Percentiles rank a stretch among this genome's conserved stretches.
Conservation (phyloP, 1,140 invertebrate genomes). For the Chironomus striatipennis region DNA sequence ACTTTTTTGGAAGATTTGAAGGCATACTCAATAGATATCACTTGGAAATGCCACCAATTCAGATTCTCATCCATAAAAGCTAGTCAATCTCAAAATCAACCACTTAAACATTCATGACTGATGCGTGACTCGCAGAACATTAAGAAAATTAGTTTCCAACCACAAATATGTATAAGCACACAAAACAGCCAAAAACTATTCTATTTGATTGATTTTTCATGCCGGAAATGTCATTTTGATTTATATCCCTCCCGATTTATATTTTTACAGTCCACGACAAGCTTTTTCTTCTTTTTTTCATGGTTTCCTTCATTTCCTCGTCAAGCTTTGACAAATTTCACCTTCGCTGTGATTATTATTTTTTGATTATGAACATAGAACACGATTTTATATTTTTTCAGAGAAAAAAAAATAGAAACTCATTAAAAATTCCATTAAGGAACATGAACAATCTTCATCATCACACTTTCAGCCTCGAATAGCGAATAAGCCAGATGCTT, state of each 20-base stretch:
- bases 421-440: conserved; percentile 9
- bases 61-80: not conserved
- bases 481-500: not conserved
- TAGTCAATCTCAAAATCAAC: not conserved
- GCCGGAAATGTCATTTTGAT: conserved; percentile 12
- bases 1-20: no score
- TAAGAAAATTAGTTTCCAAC: not conserved
- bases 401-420: not conserved
- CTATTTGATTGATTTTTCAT: conserved; percentile 9
- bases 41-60: no score
- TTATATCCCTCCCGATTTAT: not conserved
- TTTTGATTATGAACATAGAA: not conserved
- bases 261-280: not conserved
- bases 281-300: not conserved
- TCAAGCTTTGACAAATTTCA: not conserved
- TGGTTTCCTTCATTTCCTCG: not conserved
- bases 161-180: not conserved
- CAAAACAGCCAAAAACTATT: no score
- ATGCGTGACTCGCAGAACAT: not conserved
- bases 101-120: not conserved
- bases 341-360: not conserved
- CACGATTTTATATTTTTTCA: not conserved
- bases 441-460: not conserved
- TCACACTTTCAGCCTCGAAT: not conserved
- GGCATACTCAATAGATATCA: no score